Base-by-base conservation (phyloP, 2,888 invertebrate species). In the Trypoxylon attenuatum region DNA sequence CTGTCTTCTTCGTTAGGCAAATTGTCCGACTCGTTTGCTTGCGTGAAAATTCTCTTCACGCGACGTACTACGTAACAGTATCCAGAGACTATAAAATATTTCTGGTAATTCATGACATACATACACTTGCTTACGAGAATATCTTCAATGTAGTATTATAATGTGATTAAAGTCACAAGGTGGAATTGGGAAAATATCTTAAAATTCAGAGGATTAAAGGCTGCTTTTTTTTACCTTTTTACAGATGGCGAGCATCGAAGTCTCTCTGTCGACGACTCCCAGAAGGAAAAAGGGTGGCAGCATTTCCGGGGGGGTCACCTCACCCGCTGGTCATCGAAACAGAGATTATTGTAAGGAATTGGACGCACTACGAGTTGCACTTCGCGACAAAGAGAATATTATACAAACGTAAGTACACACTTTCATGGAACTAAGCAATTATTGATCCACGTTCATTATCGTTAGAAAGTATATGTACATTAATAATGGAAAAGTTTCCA, bases 241-340 rank as follows among this genome's bases (percentile, higher is more conserved):
- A 16, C 82, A 94, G 94, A 94, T 94, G 94, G 94, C 94, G 60
- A 94, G 92, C 80, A 94, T 95, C 78, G 95, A 95, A 86, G 94
- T 95, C 52, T 94, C 94, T 1, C 88, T 94, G 78, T 91, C 91
- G 45, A 90, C 90, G 57, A 90, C 90, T n/a, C 90, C 91, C 1
- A 87, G 91, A 51, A 87, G 92, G 70, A 90, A 92, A 62, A 88
- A 90, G 61, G 88, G 90, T 52, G 88, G 89, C 64, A 88, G 89
- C 66, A 74, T 85, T 71, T 82, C 85, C 60, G 84, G 84, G 27
- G 82, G 82, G 53, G 77, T 83, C 15, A 80, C 82, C 43, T 84
- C 84, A 18, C 82, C 83, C 22, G 78, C 80, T 57, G 80, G 79
- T 66, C 84, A 84, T 67, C 83, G 83, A 33, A 85, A 81, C 72